Evolutionary conservation across 35 echinoderm and acorn worm species (phyloP), one percentile per base, ranked within the genome.

Genomic region (Chiridota heheva): DNA sequence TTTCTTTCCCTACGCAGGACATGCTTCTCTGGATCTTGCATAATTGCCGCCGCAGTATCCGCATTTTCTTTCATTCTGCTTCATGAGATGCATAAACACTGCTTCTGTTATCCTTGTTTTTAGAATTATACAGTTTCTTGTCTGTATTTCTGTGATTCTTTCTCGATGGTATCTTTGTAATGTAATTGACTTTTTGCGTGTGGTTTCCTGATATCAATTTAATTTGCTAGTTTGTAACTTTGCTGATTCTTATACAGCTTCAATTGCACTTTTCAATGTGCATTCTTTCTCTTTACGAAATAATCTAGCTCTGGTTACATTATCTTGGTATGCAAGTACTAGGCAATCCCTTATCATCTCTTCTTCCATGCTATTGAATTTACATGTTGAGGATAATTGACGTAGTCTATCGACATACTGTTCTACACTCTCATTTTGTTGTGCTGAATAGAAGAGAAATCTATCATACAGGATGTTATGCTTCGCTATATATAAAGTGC

Each of bases 281-380:
- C 17, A 49, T 18, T n/a, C n/a, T n/a, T 85, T 69, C 20, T 35
- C 20, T 18, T 56, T 61, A 35, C 42, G 31, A 1, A 84, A 49
- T 1, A 84, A 37, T 36, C 24, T 71, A 73, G 43, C 31, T 58
- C 82, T 51, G 3, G 42, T 26, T 12, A 20, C 20, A 17, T 55
- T 30, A 34, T 73, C 28, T 20, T 18, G 22, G 17, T 51, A 42
- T 25, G 75, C 86, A 69, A 26, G 33, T 3, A 81, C 38, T 20
- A 88, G 53, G 15, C 63, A 5, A 41, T 88, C 86, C 55, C 76
- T 49, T n/a, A 88, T 53, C 53, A 88, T 24, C 5, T 27, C 32
- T 43, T 88, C 86, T 5, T 81, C 17, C 33, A 87, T 30, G 4
- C 6, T 29, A 1, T 34, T 46, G 37, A 76, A 86, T 18, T 86